phyloP scores from a whole-genome alignment of 2,113 vertebrate genomes.

The Motacilla tschutschensis region DNA sequence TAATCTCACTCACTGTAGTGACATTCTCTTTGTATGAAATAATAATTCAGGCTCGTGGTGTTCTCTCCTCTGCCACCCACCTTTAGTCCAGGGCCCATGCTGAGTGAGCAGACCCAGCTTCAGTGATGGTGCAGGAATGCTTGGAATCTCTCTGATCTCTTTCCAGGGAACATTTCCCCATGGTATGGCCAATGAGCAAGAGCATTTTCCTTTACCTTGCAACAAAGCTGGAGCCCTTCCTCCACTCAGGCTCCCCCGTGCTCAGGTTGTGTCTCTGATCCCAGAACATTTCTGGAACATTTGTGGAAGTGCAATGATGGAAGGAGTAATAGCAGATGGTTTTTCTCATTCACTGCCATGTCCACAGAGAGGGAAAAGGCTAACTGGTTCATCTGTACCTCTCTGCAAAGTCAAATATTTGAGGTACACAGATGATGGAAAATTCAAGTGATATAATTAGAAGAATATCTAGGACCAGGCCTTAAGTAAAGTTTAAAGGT shows the following conservation, averaged over 20 bases:
- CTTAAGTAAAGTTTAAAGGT: neutral
- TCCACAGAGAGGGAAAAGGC: neutral
- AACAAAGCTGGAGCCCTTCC: neutral
- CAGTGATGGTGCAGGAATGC: neutral
- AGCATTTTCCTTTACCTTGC: neutral
- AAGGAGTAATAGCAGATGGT: neutral
- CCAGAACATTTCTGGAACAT: neutral
- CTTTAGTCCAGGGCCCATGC: neutral
- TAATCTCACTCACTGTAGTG: neutral
- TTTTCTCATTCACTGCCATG: neutral
- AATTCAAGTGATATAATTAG: neutral
- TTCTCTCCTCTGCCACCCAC: neutral
- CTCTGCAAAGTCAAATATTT: neutral
- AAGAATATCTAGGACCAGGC: neutral
- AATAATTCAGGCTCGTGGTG: neutral
- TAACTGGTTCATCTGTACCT: neutral
- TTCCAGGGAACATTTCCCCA: slow-evolving; percentile 37
- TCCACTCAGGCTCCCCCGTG: neutral
- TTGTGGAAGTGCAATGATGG: neutral
- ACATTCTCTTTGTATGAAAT: neutral
- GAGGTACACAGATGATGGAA: neutral
- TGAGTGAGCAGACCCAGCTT: neutral
- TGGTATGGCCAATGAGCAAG: neutral
- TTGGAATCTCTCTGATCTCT: slow-evolving; percentile 36
- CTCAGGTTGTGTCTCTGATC: neutral